Conservation (phyloP, 2,888 invertebrate genomes). For the Cataglyphis rosenhaueri region DNA sequence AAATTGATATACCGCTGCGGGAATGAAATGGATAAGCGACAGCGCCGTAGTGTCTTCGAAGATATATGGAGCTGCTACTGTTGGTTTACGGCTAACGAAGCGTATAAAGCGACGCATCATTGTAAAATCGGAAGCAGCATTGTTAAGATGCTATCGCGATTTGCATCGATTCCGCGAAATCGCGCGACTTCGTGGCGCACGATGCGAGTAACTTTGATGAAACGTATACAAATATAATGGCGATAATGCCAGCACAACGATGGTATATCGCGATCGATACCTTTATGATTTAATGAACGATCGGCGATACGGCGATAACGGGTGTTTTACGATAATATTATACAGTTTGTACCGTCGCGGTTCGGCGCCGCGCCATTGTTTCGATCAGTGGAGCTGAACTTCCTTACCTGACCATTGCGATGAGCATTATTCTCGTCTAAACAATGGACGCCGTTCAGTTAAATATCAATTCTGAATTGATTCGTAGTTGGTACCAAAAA, state of each 20-base stretch:
- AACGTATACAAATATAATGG: constrained; percentile 68
- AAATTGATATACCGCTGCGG: constrained; percentile 46
- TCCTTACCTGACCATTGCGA: constrained; percentile 55
- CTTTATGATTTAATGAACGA: constrained; percentile 71
- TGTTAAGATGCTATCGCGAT: constrained; percentile 52
- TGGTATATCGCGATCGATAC: constrained; percentile 66
- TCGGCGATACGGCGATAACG: constrained; percentile 62
- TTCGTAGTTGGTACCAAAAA: constrained; percentile 30
- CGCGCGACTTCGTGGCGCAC: constrained; percentile 56
- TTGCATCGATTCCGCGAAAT: constrained; percentile 45
- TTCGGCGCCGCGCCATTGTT: constrained; percentile 59
- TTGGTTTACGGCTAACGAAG: constrained; percentile 61
- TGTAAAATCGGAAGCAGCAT: constrained; percentile 61
- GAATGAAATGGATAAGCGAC: constrained; percentile 12
- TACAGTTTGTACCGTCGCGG: constrained; percentile 60
- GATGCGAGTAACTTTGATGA: constrained; percentile 61
- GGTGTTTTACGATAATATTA: constrained; percentile 76
- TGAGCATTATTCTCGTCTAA: constrained; percentile 53
- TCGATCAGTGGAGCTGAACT: constrained; percentile 60
- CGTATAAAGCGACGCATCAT: constrained; percentile 59
- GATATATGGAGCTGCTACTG: constrained; percentile 45
- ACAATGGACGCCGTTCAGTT: constrained; percentile 48
- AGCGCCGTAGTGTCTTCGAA: constrained; percentile 23
- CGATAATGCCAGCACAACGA: constrained; percentile 67
- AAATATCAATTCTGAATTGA: constrained; percentile 60